A percentile compares a stretch with the other conserved stretches of the same genome.
Evolutionary conservation across 2,888 invertebrate genomes (phyloP).

Genomic region (Panorpa germanica): DNA sequence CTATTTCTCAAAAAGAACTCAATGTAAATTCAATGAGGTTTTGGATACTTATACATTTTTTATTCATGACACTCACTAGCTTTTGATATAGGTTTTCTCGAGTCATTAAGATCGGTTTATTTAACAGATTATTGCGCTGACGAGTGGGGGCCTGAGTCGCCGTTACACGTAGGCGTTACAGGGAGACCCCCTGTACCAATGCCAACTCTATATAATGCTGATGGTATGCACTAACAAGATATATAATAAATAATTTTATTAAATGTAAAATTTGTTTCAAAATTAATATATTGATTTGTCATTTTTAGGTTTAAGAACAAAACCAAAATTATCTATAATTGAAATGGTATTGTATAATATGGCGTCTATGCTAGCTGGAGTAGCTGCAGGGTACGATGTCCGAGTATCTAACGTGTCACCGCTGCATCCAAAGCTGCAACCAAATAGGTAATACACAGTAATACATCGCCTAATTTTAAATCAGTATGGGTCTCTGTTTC

Average conservation of each 20-base stretch:
- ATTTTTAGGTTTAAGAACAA: no score
- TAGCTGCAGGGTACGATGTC: slow-evolving; percentile 84
- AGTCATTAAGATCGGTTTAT: no score
- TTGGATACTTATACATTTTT: no score
- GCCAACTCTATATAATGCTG: slow-evolving; percentile 64
- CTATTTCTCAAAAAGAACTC: no score
- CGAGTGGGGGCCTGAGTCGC: slow-evolving; percentile 45
- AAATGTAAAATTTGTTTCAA: no score
- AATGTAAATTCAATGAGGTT: no score
- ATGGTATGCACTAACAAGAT: slow-evolving; percentile 32
- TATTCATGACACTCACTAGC: no score
- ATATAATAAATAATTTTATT: no score
- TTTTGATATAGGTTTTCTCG: no score
- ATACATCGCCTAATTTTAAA: no score
- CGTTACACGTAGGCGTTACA: slow-evolving; percentile 28
- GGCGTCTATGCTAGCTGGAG: slow-evolving; percentile 77
- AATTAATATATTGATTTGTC: no score
- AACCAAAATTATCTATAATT: slow-evolving; percentile 23
- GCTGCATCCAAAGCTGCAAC: slow-evolving; percentile 60
- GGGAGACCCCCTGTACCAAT: slow-evolving; percentile 47
- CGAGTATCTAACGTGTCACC: slow-evolving; percentile 73
- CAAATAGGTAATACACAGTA: slow-evolving; percentile 39
- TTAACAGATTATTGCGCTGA: slow-evolving; percentile 34
- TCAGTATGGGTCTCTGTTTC: no score
- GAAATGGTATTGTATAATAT: slow-evolving; percentile 68